Evolutionary conservation across 2,888 invertebrate species (phyloP).

Genomic region (Orthonychiurus folsomi): DNA sequence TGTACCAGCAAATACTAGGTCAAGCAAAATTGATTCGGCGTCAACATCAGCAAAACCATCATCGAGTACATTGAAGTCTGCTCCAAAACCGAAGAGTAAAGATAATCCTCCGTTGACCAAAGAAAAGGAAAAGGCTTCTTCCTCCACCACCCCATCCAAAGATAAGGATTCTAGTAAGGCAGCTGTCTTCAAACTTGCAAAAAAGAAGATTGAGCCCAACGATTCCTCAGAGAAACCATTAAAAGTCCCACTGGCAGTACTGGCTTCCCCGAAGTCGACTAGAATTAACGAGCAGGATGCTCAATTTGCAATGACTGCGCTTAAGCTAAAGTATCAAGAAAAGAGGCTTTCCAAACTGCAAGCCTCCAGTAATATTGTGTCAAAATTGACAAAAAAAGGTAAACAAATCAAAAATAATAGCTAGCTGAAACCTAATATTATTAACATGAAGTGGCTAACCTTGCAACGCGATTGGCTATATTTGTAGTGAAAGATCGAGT

Average conservation of each 20-base stretch:
- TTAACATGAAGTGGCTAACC: background rate
- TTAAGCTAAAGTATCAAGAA: constrained; percentile 35
- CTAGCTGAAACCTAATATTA: background rate
- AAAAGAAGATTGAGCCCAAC: background rate
- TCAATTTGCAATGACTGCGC: constrained; percentile 38
- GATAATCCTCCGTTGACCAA: too few species aligned
- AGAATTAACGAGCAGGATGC: constrained; percentile 40
- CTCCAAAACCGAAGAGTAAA: too few species aligned
- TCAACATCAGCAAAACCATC: too few species aligned
- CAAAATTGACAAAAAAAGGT: constrained; percentile 39
- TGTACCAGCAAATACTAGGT: background rate
- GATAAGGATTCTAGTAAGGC: too few species aligned
- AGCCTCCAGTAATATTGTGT: constrained; percentile 25
- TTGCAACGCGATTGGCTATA: too few species aligned
- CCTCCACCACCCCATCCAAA: too few species aligned
- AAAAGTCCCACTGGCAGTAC: background rate
- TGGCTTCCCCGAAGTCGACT: constrained; percentile 20
- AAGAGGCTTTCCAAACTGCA: constrained; percentile 29
- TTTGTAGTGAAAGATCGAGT: constrained; percentile 8
- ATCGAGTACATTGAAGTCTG: background rate
- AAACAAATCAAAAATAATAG: background rate
- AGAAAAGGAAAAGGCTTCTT: background rate
- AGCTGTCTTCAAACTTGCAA: too few species aligned
- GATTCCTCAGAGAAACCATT: background rate
- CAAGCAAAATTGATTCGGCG: background rate